These are phyloP conservation scores for Diadromus collaris DNA, from an alignment of 2,888 invertebrate genomes.

Conservation along the genomic window DNA sequence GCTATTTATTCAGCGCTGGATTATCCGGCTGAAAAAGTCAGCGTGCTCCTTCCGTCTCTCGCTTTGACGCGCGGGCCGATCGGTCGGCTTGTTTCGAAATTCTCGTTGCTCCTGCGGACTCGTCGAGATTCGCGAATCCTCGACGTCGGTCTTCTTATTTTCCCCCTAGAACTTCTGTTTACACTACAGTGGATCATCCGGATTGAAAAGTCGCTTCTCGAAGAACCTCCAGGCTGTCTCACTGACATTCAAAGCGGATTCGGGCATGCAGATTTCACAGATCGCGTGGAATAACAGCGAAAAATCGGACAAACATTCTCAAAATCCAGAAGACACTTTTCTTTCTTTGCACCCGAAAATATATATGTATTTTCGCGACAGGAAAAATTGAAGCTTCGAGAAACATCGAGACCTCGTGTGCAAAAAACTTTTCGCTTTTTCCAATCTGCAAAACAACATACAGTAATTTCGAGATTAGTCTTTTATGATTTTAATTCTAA, in stretches of 20 bases:
- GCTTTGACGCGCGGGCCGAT: conserved; percentile 40
- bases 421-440: too few relatives aligned
- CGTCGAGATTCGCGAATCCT: conserved; percentile 35
- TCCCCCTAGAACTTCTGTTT: conserved; percentile 43
- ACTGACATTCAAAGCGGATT: conserved; percentile 48
- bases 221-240: conserved; percentile 1
- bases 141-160: conserved; percentile 31
- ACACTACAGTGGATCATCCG: conserved; percentile 60
- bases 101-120: not conserved
- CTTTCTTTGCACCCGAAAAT: not conserved
- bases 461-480: not conserved
- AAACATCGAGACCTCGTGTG: not conserved
- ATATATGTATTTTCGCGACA: not conserved
- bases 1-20: conserved; percentile 66
- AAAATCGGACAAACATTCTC: not conserved
- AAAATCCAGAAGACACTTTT: conserved; percentile 2
- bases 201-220: conserved; percentile 54
- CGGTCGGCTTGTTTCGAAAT: not conserved
- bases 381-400: not conserved
- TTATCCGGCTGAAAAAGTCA: conserved; percentile 74
- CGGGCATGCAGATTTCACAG: conserved; percentile 26
- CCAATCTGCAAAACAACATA: not conserved
- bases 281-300: not conserved
- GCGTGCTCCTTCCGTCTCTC: conserved; percentile 54
- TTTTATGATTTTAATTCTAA: not conserved